Base-by-base conservation (phyloP, 2,888 invertebrate species). In the Orchesellides sinensis region DNA sequence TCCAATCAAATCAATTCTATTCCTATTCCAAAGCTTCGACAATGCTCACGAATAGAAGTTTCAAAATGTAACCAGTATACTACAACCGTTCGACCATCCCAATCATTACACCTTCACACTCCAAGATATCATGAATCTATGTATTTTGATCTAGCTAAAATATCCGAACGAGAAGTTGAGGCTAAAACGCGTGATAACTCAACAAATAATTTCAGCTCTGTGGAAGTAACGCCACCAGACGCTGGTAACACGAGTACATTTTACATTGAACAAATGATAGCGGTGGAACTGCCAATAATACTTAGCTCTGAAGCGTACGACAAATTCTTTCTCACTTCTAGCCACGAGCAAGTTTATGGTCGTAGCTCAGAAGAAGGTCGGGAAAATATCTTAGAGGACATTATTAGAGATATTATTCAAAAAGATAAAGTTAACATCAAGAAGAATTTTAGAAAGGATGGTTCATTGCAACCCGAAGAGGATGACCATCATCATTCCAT, bases 91-190 rank as follows among this genome's bases (percentile, higher is more conserved):
- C 21, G 56, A 23, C 70, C 70, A n/a, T 21, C 23, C 1, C 32
- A 68, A 27, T 49, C n/a, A 17, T 40, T 17, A 8, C 52, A 52
- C 17, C 19, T 3, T 2, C 56, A 56, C n/a, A 56, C 70, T 12
- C 70, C 70, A 6, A 14, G n/a, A 35, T 25, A 68, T 32, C 70
- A 70, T 10, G 0, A 54, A 23, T 12, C 23, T 2, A 8, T 54
- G 27, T 70, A 56, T 25, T 70, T 27, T 40, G 72, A 72, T 45
- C 56, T 72, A 0, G 72, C 72, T 10, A n/a, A 72, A 10, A 27
- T 56, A 21, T 14, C 19, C 35, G 4, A 32, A 23, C 35, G 40
- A 40, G 12, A 59, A 23, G 56, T 14, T 21, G 23, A 45, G 25
- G 17, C 25, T n/a, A n/a, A n/a, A 59, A 45, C 8, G n/a, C 1